These are phyloP conservation scores for Parnassius glacialis DNA, from an alignment of 2,888 invertebrate species.

Conservation along the genomic window DNA sequence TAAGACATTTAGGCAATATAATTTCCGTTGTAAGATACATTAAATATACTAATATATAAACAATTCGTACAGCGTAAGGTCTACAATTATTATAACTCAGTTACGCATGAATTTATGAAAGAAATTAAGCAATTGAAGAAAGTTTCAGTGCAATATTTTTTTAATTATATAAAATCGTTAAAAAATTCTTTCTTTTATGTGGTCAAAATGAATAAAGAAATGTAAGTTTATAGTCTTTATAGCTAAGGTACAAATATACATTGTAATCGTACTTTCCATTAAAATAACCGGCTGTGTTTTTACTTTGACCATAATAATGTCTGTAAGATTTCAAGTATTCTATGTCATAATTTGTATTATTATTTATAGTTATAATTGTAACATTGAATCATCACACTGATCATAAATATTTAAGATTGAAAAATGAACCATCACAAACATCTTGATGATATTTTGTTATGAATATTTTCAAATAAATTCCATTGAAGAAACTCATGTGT, in stretches of 20 bases:
- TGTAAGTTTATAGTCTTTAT: conserved; percentile 4
- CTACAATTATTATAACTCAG: too few species aligned
- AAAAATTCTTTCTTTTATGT: neutral
- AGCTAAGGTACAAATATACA: too few species aligned
- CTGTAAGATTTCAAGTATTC: conserved; percentile 5
- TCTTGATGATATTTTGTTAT: conserved; percentile 10
- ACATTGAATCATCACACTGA: conserved; percentile 13
- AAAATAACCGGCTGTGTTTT: conserved; percentile 45
- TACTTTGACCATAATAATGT: conserved; percentile 19
- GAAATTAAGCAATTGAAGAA: neutral
- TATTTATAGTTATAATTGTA: conserved; percentile 16
- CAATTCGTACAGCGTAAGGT: too few species aligned
- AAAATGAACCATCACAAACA: conserved; percentile 2
- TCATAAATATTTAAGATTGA: neutral
- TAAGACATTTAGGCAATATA: too few species aligned
- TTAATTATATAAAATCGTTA: neutral
- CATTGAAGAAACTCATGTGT: conserved; percentile 28
- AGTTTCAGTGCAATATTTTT: neutral
- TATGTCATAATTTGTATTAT: conserved; percentile 4
- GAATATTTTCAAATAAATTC: conserved; percentile 18
- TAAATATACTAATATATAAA: too few species aligned
- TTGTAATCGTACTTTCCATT: conserved; percentile 30
- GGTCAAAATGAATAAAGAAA: neutral
- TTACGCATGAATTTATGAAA: too few species aligned
- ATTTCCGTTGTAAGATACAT: too few species aligned